phyloP scores from a whole-genome alignment of 2,888 invertebrate species.

The Dolomedes plantarius region DNA sequence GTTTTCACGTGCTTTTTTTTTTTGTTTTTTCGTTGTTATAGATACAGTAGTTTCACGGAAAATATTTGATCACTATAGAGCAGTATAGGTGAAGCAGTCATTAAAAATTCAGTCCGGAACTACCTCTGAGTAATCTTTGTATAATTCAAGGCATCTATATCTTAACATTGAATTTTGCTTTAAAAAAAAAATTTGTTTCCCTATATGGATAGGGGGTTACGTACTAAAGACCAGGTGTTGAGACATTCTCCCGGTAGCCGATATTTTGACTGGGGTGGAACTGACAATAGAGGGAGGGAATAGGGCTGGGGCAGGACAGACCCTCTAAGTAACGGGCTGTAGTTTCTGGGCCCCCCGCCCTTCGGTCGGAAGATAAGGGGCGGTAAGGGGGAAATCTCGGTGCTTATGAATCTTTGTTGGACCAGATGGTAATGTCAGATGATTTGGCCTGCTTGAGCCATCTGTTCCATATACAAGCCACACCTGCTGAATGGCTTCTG shows the following conservation, averaged over 20 bases:
- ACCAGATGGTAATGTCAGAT: constrained; percentile 57
- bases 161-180: not conserved
- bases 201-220: not conserved
- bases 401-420: constrained; percentile 50
- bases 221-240: constrained; percentile 39
- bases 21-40: too few species aligned
- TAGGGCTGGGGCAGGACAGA: constrained; percentile 34
- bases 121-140: not conserved
- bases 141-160: not conserved
- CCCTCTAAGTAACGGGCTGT: constrained; percentile 44
- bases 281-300: constrained; percentile 34
- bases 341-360: constrained; percentile 7
- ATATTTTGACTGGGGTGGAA: constrained; percentile 38
- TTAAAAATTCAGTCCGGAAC: not conserved
- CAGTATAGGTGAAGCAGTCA: too few species aligned
- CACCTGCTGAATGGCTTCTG: constrained; percentile 24
- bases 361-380: constrained; percentile 18
- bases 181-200: not conserved
- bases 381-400: constrained; percentile 33
- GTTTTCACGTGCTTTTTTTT: too few species aligned
- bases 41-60: too few species aligned
- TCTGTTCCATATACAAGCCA: constrained; percentile 44
- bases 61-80: too few species aligned
- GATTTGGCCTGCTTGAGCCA: constrained; percentile 38
- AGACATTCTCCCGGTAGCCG: constrained; percentile 30